Evolutionary conservation across 1,140 invertebrate genomes (phyloP).

Genomic region (Cherax quadricarinatus): DNA sequence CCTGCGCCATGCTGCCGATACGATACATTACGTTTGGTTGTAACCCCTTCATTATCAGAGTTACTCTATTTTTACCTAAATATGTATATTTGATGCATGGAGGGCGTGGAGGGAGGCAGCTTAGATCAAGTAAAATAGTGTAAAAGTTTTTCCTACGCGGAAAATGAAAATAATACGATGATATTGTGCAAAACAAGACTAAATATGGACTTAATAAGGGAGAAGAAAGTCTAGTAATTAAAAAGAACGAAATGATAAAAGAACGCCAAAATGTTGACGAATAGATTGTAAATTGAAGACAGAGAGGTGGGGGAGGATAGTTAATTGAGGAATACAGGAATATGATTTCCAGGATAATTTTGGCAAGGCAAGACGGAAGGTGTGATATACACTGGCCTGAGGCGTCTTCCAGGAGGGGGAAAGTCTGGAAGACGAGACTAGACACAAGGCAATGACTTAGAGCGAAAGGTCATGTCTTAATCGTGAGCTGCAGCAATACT

Average conservation of each 20-base stretch:
- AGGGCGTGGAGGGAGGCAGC: conserved; percentile 2
- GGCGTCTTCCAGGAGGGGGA: conserved; percentile 19
- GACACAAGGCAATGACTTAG: too few relatives aligned
- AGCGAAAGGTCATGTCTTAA: too few relatives aligned
- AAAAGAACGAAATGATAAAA: conserved; percentile 58
- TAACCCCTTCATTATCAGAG: conserved; percentile 43
- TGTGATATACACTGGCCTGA: conserved; percentile 38
- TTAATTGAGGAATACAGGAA: conserved; percentile 55
- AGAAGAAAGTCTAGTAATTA: conserved; percentile 58
- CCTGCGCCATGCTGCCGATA: conserved; percentile 40
- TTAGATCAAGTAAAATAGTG: conserved; percentile 37
- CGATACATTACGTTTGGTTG: conserved; percentile 61
- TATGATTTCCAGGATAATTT: conserved; percentile 49
- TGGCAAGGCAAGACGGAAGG: conserved; percentile 53
- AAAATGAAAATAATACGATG: conserved; percentile 47
- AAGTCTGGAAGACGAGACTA: neutral
- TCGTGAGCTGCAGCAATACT: too few relatives aligned
- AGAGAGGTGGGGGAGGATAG: conserved; percentile 49
- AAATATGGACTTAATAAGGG: conserved; percentile 61
- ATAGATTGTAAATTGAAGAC: conserved; percentile 60
- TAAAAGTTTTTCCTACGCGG: conserved; percentile 17
- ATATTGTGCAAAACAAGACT: conserved; percentile 50
- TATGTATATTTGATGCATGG: conserved; percentile 59
- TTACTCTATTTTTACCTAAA: conserved; percentile 58
- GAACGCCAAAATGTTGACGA: conserved; percentile 49